Percentiles rank a stretch among this genome's conserved stretches.
These are phyloP conservation scores for Tadarida brasiliensis DNA, from an alignment of 2,797 vertebrate species.

Conservation along the genomic window DNA sequence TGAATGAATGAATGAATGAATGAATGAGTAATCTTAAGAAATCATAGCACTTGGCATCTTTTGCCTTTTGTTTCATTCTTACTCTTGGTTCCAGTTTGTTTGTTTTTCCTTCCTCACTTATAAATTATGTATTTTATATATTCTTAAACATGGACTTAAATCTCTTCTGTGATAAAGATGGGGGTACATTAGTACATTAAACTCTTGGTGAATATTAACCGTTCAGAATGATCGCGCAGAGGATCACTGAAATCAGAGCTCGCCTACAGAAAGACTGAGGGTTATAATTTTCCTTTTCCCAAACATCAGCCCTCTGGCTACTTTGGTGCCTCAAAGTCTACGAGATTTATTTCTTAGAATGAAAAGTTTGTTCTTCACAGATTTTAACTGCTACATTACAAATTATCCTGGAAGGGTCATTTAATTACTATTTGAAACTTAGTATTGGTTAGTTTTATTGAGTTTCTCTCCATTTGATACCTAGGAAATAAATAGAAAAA, in stretches of 20 bases:
- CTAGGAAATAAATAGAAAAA: conserved; percentile 1
- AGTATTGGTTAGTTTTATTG: conserved; percentile 13
- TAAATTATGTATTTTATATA: not conserved
- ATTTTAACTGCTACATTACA: not conserved
- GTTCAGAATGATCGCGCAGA: not conserved
- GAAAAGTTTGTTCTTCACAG: not conserved
- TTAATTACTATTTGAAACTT: not conserved
- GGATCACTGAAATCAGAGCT: not conserved
- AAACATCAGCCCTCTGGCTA: not conserved
- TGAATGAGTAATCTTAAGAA: not conserved
- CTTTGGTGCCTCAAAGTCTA: not conserved
- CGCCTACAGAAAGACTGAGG: not conserved
- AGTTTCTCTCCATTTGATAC: not conserved
- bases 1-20: not conserved
- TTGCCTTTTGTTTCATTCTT: not conserved
- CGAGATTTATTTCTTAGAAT: conserved; percentile 11
- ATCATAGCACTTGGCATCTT: not conserved
- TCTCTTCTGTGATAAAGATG: not conserved
- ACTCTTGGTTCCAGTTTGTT: not conserved
- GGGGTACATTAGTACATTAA: not conserved
- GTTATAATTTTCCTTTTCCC: not conserved
- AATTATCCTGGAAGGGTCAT: not conserved
- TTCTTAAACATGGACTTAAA: conserved; percentile 1
- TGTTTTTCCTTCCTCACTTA: not conserved
- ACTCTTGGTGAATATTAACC: not conserved